Evolutionary conservation across 2,888 invertebrate species (phyloP).

Genomic region (Apamea epomidion): DNA sequence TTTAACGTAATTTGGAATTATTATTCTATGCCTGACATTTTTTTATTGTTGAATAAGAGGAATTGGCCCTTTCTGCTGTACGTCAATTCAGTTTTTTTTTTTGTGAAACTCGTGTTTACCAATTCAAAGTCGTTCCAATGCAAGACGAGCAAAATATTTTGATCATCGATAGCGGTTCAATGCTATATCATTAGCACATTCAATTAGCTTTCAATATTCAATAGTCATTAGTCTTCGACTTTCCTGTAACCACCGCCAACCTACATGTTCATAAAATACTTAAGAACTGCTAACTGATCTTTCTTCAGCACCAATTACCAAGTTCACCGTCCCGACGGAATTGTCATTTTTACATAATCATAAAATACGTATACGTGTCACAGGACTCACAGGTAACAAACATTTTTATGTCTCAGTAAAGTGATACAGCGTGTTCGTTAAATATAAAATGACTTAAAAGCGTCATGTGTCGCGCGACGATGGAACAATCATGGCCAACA

Average conservation of each 20-base stretch:
- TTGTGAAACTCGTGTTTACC: too few relatives aligned
- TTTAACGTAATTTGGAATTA: slow-evolving; percentile 53
- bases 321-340: slow-evolving; percentile 5
- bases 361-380: slow-evolving; percentile 12
- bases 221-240: not conserved
- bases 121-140: not conserved
- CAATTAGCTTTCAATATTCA: not conserved
- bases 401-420: slow-evolving; percentile 56
- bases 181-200: not conserved
- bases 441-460: slow-evolving; percentile 68
- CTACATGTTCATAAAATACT: not conserved
- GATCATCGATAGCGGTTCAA: not conserved
- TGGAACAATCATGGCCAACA: slow-evolving; percentile 56
- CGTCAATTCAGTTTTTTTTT: not conserved
- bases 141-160: not conserved
- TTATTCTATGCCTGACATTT: slow-evolving; percentile 6
- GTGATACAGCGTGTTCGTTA: slow-evolving; percentile 66
- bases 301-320: slow-evolving; percentile 1
- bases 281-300: slow-evolving; percentile 1
- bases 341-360: slow-evolving; percentile 11
- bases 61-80: not conserved
- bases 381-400: slow-evolving; percentile 25
- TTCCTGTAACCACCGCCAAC: not conserved
- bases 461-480: slow-evolving; percentile 53
- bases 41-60: not conserved